Percentiles rank a stretch among this genome's conserved stretches.
These are phyloP conservation scores for Liopterus haemorrhoidalis DNA, from an alignment of 2,888 invertebrate species.

Conservation along the genomic window DNA sequence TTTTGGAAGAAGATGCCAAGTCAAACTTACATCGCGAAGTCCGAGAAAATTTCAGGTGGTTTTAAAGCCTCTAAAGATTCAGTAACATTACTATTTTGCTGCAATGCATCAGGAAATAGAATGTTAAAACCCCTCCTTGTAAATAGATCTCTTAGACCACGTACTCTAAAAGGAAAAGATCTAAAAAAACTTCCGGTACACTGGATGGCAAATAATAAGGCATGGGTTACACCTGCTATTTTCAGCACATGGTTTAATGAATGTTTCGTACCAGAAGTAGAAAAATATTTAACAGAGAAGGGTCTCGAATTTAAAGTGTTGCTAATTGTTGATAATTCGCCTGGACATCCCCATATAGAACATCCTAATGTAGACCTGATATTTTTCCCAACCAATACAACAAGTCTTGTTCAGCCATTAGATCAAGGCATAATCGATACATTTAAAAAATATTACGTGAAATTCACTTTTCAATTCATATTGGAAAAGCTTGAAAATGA, in stretches of 20 bases:
- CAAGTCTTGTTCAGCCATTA: conserved; percentile 33
- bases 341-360: conserved; percentile 25
- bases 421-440: conserved; percentile 32
- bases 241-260: conserved; percentile 31
- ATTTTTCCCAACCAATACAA: conserved; percentile 35
- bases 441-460: conserved; percentile 21
- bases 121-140: conserved; percentile 30
- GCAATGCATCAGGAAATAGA: conserved; percentile 28
- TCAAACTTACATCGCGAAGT: conserved; percentile 28
- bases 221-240: conserved; percentile 28
- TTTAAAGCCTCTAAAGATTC: conserved; percentile 30
- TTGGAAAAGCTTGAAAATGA: conserved; percentile 23
- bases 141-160: conserved; percentile 30
- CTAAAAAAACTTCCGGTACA: conserved; percentile 26
- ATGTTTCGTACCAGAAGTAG: conserved; percentile 29
- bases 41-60: conserved; percentile 28
- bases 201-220: conserved; percentile 31
- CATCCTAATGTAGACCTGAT: conserved; percentile 22
- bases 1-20: conserved; percentile 32
- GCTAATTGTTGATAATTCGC: conserved; percentile 31
- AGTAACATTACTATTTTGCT: conserved; percentile 27
- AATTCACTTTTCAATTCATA: conserved; percentile 11
- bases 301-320: conserved; percentile 22
- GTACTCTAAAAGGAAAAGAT: conserved; percentile 27
- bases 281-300: conserved; percentile 24